These are phyloP conservation scores for Clarias pachynema DNA, from an alignment of 2,797 vertebrate species.

Conservation along the genomic window DNA sequence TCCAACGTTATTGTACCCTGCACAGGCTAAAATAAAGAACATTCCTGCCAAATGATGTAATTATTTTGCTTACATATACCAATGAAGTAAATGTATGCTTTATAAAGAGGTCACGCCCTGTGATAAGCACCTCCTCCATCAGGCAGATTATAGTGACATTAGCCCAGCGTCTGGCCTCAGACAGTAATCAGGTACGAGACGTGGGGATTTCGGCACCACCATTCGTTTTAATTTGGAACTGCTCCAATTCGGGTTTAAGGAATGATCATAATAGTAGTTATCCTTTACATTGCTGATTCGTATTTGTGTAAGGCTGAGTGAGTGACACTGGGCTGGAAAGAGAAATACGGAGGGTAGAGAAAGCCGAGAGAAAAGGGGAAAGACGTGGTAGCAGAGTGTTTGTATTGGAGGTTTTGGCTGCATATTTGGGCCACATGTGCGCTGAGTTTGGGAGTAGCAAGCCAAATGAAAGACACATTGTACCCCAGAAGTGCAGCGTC, in stretches of 20 bases:
- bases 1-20: not conserved
- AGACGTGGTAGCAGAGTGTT: conserved; percentile 66
- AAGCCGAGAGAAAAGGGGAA: conserved; percentile 15
- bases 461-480: conserved; percentile 79
- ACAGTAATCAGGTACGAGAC: conserved; percentile 16
- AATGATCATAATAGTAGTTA: not conserved
- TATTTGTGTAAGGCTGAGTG: conserved; percentile 13
- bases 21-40: not conserved
- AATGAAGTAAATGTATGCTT: not conserved
- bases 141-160: conserved; percentile 17
- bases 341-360: conserved; percentile 35
- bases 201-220: conserved; percentile 2
- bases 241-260: not conserved
- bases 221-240: conserved; percentile 33
- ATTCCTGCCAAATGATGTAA: not conserved
- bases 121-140: conserved; percentile 22
- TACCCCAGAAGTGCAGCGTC: conserved; percentile 74
- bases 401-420: conserved; percentile 73
- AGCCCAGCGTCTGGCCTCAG: conserved; percentile 22
- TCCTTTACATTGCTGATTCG: conserved; percentile 13
- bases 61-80: not conserved
- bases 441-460: conserved; percentile 72
- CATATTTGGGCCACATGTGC: conserved; percentile 81
- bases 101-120: conserved; percentile 11
- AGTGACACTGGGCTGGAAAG: conserved; percentile 11